Conservation (phyloP, 2,113 vertebrate species). For the Mus spicilegus region DNA sequence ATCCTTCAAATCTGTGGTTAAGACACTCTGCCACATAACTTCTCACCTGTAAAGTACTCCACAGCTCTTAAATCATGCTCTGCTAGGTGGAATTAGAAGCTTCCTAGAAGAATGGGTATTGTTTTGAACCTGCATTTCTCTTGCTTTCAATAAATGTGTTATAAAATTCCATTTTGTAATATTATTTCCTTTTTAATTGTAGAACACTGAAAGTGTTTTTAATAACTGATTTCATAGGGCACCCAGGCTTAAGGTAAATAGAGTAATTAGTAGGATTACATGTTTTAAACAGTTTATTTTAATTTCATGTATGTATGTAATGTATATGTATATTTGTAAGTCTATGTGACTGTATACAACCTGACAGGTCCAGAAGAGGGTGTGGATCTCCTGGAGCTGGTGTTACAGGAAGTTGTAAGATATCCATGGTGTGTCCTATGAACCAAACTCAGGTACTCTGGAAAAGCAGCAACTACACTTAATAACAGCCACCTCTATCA, state of each 20-base stretch:
- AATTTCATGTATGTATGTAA: not conserved
- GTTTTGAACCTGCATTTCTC: slow-evolving; percentile 53
- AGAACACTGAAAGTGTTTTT: slow-evolving; percentile 18
- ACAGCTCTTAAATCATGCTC: slow-evolving; percentile 67
- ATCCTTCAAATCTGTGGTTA: slow-evolving; percentile 64
- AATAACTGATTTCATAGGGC: slow-evolving; percentile 29
- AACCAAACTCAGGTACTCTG: not conserved
- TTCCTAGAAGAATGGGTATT: slow-evolving; percentile 48
- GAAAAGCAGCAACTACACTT: not conserved
- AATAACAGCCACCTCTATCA: not conserved
- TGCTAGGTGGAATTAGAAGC: slow-evolving; percentile 48
- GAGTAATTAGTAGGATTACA: not conserved
- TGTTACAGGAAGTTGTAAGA: not conserved
- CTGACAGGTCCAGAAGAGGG: not conserved
- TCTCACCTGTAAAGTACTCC: slow-evolving; percentile 68
- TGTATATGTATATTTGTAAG: not conserved
- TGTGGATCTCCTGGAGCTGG: not conserved
- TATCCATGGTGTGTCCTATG: not conserved
- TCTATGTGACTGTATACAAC: not conserved
- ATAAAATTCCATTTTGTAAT: slow-evolving; percentile 59
- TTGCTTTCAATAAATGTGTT: slow-evolving; percentile 63
- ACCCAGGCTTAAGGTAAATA: not conserved
- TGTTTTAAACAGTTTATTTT: not conserved
- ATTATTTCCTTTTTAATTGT: slow-evolving; percentile 62
- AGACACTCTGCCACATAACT: slow-evolving; percentile 60